These are phyloP conservation scores for Choristoneura fumiferana DNA, from an alignment of 1,140 invertebrate genomes.

Conservation along the genomic window DNA sequence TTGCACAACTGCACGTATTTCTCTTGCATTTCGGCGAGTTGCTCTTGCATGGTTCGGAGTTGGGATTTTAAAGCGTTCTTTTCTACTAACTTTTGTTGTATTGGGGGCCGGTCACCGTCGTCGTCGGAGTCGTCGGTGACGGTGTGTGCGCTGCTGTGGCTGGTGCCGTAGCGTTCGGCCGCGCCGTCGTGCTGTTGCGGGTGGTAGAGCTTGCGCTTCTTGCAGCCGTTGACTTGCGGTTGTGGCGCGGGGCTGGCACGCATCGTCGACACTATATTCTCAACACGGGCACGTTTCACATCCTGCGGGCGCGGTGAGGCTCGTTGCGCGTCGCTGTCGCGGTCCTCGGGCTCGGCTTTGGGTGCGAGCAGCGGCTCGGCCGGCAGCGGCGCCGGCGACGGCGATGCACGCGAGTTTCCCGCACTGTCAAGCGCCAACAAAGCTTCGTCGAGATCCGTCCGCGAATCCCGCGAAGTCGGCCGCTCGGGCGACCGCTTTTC, in stretches of 20 bases:
- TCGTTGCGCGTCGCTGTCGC: slow-evolving; percentile 79
- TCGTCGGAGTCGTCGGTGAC: slow-evolving; percentile 86
- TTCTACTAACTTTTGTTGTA: slow-evolving; percentile 89
- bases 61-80: slow-evolving; percentile 92
- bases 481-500: slow-evolving; percentile 81
- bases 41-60: slow-evolving; percentile 91
- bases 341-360: slow-evolving; percentile 83
- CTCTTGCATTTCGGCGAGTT: slow-evolving; percentile 93
- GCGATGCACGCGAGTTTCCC: slow-evolving; percentile 84
- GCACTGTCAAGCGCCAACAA: slow-evolving; percentile 81
- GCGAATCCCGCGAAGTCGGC: slow-evolving; percentile 80
- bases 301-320: slow-evolving; percentile 81
- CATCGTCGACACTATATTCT: slow-evolving; percentile 96
- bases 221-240: slow-evolving; percentile 91
- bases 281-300: slow-evolving; percentile 93
- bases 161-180: slow-evolving; percentile 82
- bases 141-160: slow-evolving; percentile 74
- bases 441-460: slow-evolving; percentile 79
- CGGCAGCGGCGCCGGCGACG: slow-evolving; percentile 82
- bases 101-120: slow-evolving; percentile 85
- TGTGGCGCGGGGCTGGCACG: slow-evolving; percentile 88
- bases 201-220: slow-evolving; percentile 97
- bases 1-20: slow-evolving; percentile 92
- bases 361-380: slow-evolving; percentile 80
- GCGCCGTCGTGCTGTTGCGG: slow-evolving; percentile 93